Evolutionary conservation across 2,797 vertebrate genomes (phyloP).

Genomic region (Taeniopygia guttata): DNA sequence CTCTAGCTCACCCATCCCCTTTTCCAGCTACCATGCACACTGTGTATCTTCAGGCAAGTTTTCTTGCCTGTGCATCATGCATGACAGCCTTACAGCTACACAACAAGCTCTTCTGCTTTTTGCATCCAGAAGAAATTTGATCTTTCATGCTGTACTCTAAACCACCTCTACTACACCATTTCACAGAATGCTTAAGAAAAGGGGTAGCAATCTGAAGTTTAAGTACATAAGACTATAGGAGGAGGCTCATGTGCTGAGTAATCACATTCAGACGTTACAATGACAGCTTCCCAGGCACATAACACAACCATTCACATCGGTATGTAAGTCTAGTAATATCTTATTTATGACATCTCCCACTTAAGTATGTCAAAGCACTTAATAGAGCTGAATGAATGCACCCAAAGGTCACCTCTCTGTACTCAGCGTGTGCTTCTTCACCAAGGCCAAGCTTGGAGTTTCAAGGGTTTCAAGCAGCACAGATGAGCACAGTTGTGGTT

Average conservation of each 20-base stretch:
- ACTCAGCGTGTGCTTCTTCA: neutral
- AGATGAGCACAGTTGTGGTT: neutral
- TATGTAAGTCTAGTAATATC: neutral
- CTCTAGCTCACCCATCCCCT: neutral
- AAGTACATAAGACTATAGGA: neutral
- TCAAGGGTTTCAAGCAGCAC: neutral
- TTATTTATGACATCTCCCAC: constrained; percentile 7
- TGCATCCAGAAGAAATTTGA: neutral
- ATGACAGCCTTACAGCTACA: neutral
- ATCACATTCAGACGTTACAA: neutral
- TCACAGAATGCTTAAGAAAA: neutral
- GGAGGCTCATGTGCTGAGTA: neutral
- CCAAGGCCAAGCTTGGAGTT: neutral
- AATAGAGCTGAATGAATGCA: neutral
- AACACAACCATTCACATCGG: neutral
- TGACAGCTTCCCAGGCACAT: neutral
- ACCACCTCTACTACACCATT: neutral
- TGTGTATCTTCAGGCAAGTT: neutral
- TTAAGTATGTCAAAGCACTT: constrained; percentile 6
- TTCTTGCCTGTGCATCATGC: neutral
- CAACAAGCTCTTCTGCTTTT: neutral
- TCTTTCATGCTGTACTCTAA: neutral
- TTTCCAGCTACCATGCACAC: rapidly evolving
- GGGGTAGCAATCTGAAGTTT: neutral
- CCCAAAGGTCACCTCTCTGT: neutral